phyloP scores from a whole-genome alignment of 37 sponge, comb jelly and placozoan species.

The Ephydatia muelleri region DNA sequence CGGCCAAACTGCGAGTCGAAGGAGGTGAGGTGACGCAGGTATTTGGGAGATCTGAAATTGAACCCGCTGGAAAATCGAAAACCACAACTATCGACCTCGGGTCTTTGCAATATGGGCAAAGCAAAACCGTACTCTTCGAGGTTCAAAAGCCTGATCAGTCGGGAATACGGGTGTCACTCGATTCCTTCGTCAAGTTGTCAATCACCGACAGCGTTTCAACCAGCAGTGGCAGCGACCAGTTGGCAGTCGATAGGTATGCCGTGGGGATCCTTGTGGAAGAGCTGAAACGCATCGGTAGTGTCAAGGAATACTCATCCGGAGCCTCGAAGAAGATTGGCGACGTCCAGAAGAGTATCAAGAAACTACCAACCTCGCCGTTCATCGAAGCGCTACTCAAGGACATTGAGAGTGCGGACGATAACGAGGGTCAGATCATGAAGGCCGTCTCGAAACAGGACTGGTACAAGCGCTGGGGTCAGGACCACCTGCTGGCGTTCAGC shows the following conservation, averaged over 20 bases:
- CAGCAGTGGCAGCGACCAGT: background rate
- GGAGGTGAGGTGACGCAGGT: background rate
- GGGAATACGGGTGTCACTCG: background rate
- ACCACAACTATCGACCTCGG: constrained; percentile 7
- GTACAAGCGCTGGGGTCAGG: constrained; percentile 18
- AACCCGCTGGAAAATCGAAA: background rate
- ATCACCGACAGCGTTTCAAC: background rate
- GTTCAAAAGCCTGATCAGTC: background rate
- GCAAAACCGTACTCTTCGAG: constrained; percentile 2
- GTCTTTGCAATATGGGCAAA: constrained; percentile 10
- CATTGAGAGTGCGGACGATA: constrained; percentile 8
- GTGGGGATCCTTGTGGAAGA: background rate
- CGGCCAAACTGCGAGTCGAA: constrained; percentile 4
- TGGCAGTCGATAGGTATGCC: background rate
- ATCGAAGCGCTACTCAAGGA: background rate
- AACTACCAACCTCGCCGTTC: background rate
- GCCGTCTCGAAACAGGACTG: constrained; percentile 19
- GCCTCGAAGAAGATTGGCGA: background rate
- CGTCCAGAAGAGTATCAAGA: background rate
- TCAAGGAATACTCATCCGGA: background rate
- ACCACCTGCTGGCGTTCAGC: constrained; percentile 18
- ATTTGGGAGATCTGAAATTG: background rate
- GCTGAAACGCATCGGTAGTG: background rate
- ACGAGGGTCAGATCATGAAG: constrained; percentile 15
- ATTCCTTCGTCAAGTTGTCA: background rate